Evolutionary conservation across 2,797 vertebrate species (phyloP), one percentile per base, ranked within the genome.

Genomic region (Myotis pilosus): DNA sequence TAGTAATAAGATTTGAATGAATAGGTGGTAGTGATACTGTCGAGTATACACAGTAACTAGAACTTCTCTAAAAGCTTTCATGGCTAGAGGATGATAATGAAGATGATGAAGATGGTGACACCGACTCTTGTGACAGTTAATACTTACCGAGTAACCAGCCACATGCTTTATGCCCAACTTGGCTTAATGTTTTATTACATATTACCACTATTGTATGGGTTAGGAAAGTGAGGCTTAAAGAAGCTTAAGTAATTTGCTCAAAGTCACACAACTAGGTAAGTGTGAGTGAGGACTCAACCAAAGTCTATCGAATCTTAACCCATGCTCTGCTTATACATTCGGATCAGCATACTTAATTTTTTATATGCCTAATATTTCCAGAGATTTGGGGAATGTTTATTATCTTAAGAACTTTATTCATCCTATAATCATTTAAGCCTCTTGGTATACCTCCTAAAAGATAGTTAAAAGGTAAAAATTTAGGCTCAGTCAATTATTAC

Each of bases 401-500:
- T 53, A 12, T 74, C 71, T 90, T 92, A 28, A 86, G 38, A 22
- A 74, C 49, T 96, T 87, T 93, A 89, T 55, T 92, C 38, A 57
- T 76, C 15, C 30, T 78, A 11, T 47, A 72, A 95, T 74, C 51
- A 71, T 55, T 44, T 75, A 87, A 66, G 78, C 60, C 71, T 84
- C n/a, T 87, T 89, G 17, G 11, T 87, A 89, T 91, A 89, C 47
- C 33, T 89, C 64, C 72, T 93, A 76, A 64, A 92, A 86, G 30
- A 81, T 8, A 87, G 30, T 60, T 89, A 79, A 71, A 90, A 94
- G n/a, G 57, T 80, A 94, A 95, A 94, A 88, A 72, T 33, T 57
- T 74, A 69, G 36, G 23, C 38, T 64, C 57, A 86, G 79, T 33
- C 55, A 91, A 78, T 87, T 36, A 87, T 82, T n/a, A 84, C 51